These are phyloP conservation scores for Syrrhaptes paradoxus DNA, from an alignment of 2,113 vertebrate species.

Conservation along the genomic window DNA sequence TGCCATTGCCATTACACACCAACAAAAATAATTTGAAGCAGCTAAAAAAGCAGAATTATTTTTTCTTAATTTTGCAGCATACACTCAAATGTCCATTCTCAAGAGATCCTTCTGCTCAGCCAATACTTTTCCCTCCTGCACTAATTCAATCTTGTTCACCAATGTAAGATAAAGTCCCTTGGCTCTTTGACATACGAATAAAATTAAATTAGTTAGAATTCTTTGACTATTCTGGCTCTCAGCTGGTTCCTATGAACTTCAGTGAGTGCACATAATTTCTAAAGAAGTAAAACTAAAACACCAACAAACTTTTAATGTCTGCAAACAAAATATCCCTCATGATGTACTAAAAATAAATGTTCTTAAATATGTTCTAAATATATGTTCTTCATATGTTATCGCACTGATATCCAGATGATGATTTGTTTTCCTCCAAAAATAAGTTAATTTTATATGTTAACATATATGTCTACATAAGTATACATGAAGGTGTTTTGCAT, in stretches of 20 bases:
- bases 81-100: not conserved
- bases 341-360: not conserved
- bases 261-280: not conserved
- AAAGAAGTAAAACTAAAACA: not conserved
- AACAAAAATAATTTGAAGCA: not conserved
- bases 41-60: not conserved
- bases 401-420: not conserved
- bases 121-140: not conserved
- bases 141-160: not conserved
- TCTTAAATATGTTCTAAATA: not conserved
- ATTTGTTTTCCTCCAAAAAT: not conserved
- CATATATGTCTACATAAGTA: not conserved
- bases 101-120: not conserved
- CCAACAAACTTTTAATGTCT: not conserved
- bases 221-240: not conserved
- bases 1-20: not conserved
- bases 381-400: not conserved
- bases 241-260: not conserved
- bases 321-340: not conserved
- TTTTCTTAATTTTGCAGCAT: conserved; percentile 34
- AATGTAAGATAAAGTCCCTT: not conserved
- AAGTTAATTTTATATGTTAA: not conserved
- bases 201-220: not conserved
- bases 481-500: not conserved
- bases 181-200: not conserved